Evolutionary conservation across 1,140 invertebrate species (phyloP).

Genomic region (Cheumatopsyche charites): DNA sequence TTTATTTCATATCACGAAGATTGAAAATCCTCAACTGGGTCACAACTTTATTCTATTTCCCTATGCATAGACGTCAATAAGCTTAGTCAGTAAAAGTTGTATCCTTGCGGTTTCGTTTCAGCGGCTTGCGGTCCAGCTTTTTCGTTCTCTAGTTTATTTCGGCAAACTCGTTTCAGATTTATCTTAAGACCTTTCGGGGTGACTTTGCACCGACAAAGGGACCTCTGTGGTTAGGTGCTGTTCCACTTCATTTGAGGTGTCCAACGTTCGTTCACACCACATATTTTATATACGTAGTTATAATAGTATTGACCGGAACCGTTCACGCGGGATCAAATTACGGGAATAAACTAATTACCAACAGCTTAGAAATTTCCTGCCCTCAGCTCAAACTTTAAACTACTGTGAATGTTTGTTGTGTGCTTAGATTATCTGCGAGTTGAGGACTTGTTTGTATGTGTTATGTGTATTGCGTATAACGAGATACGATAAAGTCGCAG

Average conservation of each 20-base stretch:
- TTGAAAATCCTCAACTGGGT: too few relatives aligned
- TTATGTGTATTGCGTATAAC: too few relatives aligned
- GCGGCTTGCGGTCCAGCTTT: conserved; percentile 2
- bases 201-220: conserved; percentile 33
- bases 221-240: not conserved
- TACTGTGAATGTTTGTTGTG: too few relatives aligned
- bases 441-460: too few relatives aligned
- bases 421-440: too few relatives aligned
- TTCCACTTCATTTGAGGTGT: conserved; percentile 26
- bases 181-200: conserved; percentile 10
- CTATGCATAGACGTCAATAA: conserved; percentile 26
- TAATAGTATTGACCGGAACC: not conserved
- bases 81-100: not conserved
- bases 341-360: conserved; percentile 2
- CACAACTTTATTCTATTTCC: conserved; percentile 5
- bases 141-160: not conserved
- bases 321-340: conserved; percentile 7
- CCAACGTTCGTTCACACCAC: not conserved
- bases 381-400: not conserved
- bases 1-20: too few relatives aligned
- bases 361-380: not conserved
- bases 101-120: not conserved
- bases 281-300: not conserved
- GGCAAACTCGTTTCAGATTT: conserved; percentile 8
- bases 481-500: too few relatives aligned